These are phyloP conservation scores for Diploptera punctata DNA, from an alignment of 2,888 invertebrate species.

Conservation along the genomic window DNA sequence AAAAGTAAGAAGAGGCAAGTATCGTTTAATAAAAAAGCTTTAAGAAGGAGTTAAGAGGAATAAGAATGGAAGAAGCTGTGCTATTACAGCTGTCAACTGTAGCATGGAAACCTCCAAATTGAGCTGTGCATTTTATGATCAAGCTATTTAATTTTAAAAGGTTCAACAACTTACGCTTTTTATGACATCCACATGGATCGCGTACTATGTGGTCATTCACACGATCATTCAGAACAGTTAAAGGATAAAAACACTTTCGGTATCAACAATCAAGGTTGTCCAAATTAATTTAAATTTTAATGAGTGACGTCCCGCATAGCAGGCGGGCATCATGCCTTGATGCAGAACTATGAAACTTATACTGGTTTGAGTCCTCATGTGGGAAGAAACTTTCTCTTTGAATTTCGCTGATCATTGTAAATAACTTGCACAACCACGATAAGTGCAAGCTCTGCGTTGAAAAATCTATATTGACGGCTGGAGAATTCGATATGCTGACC, in stretches of 20 bases:
- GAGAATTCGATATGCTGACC: no score
- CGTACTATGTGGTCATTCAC: neutral
- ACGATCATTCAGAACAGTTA: neutral
- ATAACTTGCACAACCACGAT: no score
- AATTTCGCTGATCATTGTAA: no score
- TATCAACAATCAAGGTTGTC: neutral
- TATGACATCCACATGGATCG: neutral
- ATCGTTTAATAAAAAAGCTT: neutral
- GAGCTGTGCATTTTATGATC: constrained; percentile 28
- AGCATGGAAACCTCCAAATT: constrained; percentile 22
- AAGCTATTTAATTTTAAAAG: constrained; percentile 30
- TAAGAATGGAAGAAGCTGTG: neutral
- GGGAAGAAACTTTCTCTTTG: no score
- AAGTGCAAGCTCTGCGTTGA: no score
- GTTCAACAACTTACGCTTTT: constrained; percentile 20
- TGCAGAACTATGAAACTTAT: no score
- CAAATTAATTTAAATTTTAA: no score
- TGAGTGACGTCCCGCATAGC: no score
- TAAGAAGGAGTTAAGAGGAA: neutral
- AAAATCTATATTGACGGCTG: no score
- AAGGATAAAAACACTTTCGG: neutral
- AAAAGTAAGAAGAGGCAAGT: constrained; percentile 7
- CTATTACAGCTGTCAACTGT: constrained; percentile 14
- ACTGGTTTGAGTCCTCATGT: no score
- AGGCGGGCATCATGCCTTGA: no score